Percentiles rank a stretch among this genome's conserved stretches.
phyloP scores from a whole-genome alignment of 2,888 invertebrate genomes.

The Tridacna crocea region DNA sequence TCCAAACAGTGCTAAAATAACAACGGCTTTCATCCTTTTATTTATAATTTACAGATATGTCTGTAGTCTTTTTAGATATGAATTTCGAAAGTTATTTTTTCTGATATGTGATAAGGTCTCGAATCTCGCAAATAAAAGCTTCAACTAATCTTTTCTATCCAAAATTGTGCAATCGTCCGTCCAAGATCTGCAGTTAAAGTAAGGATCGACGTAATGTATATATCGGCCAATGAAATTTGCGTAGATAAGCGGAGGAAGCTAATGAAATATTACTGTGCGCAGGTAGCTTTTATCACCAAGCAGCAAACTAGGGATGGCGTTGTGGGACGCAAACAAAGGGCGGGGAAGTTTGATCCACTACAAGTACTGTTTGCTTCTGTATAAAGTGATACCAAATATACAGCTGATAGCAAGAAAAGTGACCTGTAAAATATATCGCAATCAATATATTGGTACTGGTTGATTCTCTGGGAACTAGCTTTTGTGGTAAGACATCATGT shows the following conservation, averaged over 20 bases:
- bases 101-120: not conserved
- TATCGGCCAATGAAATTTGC: not conserved
- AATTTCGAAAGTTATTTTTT: not conserved
- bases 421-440: too few species aligned
- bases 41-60: too few species aligned
- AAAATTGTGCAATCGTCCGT: too few species aligned
- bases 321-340: conserved; percentile 42
- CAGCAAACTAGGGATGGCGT: conserved; percentile 1
- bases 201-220: not conserved
- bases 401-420: too few species aligned
- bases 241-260: not conserved
- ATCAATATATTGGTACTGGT: too few species aligned
- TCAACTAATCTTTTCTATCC: too few species aligned
- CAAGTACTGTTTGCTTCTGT: conserved; percentile 24
- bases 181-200: too few species aligned
- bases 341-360: conserved; percentile 30
- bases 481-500: too few species aligned
- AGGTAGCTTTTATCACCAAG: conserved; percentile 20
- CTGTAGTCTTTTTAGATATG: too few species aligned
- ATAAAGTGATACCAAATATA: not conserved
- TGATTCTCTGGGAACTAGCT: too few species aligned
- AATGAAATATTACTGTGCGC: not conserved
- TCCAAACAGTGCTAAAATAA: not conserved
- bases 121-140: not conserved
- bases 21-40: not conserved